These are phyloP conservation scores for Crocallis elinguaria DNA, from an alignment of 2,888 invertebrate genomes.

Conservation along the genomic window DNA sequence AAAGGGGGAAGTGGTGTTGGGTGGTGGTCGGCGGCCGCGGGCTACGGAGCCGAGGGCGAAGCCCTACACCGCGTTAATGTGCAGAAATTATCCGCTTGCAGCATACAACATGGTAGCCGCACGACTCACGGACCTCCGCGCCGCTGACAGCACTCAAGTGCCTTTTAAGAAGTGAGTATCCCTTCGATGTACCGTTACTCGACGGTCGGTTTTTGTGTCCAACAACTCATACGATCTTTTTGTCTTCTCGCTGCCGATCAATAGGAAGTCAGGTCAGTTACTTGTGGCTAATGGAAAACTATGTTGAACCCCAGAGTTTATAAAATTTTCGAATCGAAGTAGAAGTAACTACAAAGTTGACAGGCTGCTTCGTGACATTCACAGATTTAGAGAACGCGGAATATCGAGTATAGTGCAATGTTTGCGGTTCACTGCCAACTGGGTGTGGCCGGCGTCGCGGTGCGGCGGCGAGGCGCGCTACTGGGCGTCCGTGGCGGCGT, in stretches of 20 bases:
- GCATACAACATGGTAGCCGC: constrained; percentile 99
- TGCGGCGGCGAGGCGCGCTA: constrained; percentile 75
- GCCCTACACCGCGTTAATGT: constrained; percentile 77
- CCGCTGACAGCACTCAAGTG: constrained; percentile 98
- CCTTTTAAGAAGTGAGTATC: constrained; percentile 98
- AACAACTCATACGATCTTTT: constrained; percentile 12
- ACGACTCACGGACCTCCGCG: constrained; percentile 96
- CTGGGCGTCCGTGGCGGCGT: constrained; percentile 56
- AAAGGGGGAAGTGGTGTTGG: constrained; percentile 45
- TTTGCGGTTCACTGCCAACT: constrained; percentile 85
- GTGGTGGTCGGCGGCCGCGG: constrained; percentile 43
- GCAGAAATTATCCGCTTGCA: constrained; percentile 91
- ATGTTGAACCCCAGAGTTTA: too few species aligned
- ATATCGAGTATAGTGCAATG: constrained; percentile 95
- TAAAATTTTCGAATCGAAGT: background rate
- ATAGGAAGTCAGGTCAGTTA: constrained; percentile 79
- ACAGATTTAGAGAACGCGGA: constrained; percentile 96
- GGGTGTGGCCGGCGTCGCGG: constrained; percentile 91
- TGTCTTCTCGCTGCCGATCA: constrained; percentile 44
- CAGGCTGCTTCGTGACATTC: constrained; percentile 30
- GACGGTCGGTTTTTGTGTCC: background rate
- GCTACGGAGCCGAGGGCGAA: constrained; percentile 46
- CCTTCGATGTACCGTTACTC: background rate
- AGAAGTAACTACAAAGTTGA: constrained; percentile 34
- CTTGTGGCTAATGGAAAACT: background rate